Percentiles rank a stretch among this genome's conserved stretches.
Evolutionary conservation across 1,140 invertebrate species (phyloP).

Genomic region (Augochlora pura): DNA sequence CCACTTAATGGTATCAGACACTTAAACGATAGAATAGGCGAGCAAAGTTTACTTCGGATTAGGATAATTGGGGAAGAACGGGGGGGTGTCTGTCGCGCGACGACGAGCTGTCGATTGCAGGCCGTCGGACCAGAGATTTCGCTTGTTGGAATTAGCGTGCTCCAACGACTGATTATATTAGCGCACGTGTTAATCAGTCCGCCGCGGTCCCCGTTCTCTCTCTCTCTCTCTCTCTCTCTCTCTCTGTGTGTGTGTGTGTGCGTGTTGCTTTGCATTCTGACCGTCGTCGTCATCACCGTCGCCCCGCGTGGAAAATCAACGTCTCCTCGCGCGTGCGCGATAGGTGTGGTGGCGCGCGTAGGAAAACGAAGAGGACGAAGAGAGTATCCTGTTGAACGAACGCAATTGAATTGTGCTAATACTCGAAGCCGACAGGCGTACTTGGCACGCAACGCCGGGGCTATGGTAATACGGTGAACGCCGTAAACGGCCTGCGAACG

Average conservation of each 20-base stretch:
- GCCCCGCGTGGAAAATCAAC: slow-evolving; percentile 6
- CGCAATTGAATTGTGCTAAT: neutral
- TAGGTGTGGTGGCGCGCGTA: no score
- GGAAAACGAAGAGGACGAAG: neutral
- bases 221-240: no score
- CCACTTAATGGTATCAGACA: slow-evolving; percentile 1
- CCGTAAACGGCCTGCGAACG: slow-evolving; percentile 39
- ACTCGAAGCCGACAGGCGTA: slow-evolving; percentile 7
- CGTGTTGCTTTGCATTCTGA: neutral
- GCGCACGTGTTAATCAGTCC: slow-evolving; percentile 29
- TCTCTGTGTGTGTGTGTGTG: no score
- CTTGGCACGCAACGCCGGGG: slow-evolving; percentile 33
- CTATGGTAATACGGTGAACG: slow-evolving; percentile 42
- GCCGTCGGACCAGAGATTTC: slow-evolving; percentile 58
- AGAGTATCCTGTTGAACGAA: neutral
- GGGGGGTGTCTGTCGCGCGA: slow-evolving; percentile 46
- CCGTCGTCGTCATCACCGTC: neutral
- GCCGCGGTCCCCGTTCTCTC: no score
- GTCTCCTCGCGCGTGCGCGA: neutral
- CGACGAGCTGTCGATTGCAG: slow-evolving; percentile 47
- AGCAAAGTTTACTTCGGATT: slow-evolving; percentile 56
- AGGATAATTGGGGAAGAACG: slow-evolving; percentile 58
- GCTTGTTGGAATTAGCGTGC: slow-evolving; percentile 70
- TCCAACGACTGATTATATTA: slow-evolving; percentile 60
- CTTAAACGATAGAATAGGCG: slow-evolving; percentile 27